A percentile compares a stretch with the other conserved stretches of the same genome.
Conservation (phyloP, 2,797 vertebrate genomes). For the Neoniphon sammara region DNA sequence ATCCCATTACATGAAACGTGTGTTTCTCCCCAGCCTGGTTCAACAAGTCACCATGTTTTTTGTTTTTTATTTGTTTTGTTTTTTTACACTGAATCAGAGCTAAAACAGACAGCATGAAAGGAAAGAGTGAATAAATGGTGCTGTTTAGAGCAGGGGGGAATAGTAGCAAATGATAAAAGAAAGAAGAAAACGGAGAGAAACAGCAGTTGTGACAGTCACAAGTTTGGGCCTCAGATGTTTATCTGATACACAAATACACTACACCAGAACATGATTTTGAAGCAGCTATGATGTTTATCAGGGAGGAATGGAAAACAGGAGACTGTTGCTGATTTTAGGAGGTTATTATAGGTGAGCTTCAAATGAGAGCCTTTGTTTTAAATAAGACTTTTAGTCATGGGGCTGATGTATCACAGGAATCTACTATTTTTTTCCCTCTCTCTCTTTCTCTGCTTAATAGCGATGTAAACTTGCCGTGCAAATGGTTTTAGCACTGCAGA, state of each 20-base stretch:
- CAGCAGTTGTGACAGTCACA: constrained; percentile 43
- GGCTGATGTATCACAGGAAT: too few species aligned
- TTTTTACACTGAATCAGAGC: constrained; percentile 10
- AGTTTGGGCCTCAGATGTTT: constrained; percentile 46
- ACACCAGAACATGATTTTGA: constrained; percentile 24
- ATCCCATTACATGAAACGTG: constrained; percentile 1
- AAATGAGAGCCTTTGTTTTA: constrained; percentile 13
- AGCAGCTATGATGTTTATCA: constrained; percentile 37
- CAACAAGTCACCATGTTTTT: constrained; percentile 20
- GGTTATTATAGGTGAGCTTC: constrained; percentile 11
- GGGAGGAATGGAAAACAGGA: constrained; percentile 46
- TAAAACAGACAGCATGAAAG: constrained; percentile 19
- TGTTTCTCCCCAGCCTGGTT: constrained; percentile 31
- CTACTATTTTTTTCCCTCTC: not conserved
- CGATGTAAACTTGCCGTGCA: not conserved
- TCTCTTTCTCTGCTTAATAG: not conserved
- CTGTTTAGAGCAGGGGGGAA: constrained; percentile 6
- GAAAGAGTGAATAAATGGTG: constrained; percentile 3
- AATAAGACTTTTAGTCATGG: constrained; percentile 44
- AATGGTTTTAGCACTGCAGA: not conserved
- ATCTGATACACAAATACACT: constrained; percentile 42
- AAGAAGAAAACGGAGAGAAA: constrained; percentile 3
- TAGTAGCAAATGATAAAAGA: constrained; percentile 22
- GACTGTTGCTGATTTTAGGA: constrained; percentile 5
- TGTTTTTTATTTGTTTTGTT: too few species aligned